These are phyloP conservation scores for Halictus rubicundus DNA, from an alignment of 1,140 invertebrate species.

Conservation along the genomic window DNA sequence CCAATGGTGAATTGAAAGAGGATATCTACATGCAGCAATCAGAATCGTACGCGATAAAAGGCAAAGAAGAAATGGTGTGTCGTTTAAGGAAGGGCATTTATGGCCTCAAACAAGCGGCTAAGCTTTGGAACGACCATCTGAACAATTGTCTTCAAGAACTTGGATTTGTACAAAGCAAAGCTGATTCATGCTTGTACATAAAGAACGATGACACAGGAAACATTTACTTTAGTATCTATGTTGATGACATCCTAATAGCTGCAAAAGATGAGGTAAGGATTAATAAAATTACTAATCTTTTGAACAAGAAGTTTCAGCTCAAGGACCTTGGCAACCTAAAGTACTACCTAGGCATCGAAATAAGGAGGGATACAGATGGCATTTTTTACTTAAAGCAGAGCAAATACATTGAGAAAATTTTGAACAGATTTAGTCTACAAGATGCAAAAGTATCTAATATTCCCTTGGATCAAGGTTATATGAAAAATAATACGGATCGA, in stretches of 20 bases:
- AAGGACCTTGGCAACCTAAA: neutral
- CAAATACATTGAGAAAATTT: too few species aligned
- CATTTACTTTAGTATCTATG: too few species aligned
- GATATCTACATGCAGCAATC: slow-evolving; percentile 70
- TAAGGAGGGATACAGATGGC: neutral
- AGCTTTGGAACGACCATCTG: slow-evolving; percentile 68
- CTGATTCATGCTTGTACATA: slow-evolving; percentile 45
- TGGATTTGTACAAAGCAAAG: slow-evolving; percentile 25
- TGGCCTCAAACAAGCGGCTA: slow-evolving; percentile 74
- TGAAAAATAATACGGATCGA: too few species aligned
- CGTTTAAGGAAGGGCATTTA: slow-evolving; percentile 73
- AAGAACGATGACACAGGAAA: neutral
- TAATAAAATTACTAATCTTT: neutral
- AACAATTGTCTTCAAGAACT: too few species aligned
- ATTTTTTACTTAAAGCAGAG: neutral
- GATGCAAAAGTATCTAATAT: too few species aligned
- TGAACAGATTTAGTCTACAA: too few species aligned
- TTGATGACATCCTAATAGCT: neutral
- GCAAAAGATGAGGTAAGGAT: neutral
- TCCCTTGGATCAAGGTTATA: too few species aligned
- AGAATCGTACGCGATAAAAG: slow-evolving; percentile 55
- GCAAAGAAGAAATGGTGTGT: slow-evolving; percentile 46
- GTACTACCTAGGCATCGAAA: slow-evolving; percentile 13
- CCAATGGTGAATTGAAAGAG: slow-evolving; percentile 45
- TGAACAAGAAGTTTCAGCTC: slow-evolving; percentile 9